Evolutionary conservation across 2,113 vertebrate species (phyloP).

Genomic region (Cnemophilus loriae): DNA sequence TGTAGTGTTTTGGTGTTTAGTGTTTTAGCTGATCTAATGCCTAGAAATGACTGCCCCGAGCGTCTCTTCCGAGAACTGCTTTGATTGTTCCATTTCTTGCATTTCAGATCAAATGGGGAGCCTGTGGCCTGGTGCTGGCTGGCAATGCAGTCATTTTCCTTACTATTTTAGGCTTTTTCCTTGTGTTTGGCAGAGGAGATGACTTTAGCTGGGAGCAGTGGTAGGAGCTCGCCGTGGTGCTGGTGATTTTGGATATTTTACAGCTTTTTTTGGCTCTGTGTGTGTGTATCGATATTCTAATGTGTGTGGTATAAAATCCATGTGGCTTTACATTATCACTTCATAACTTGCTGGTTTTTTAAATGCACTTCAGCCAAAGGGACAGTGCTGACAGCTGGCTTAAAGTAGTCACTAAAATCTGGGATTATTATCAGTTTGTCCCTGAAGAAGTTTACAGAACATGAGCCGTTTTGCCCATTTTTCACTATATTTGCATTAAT

Average conservation of each 20-base stretch:
- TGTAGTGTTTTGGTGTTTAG: neutral
- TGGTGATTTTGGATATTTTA: neutral
- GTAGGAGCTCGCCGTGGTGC: constrained; percentile 65
- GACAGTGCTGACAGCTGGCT: neutral
- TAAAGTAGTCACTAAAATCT: neutral
- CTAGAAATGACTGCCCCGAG: neutral
- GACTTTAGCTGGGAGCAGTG: constrained; percentile 98
- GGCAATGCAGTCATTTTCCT: constrained; percentile 93
- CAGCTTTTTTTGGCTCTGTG: neutral
- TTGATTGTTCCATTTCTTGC: constrained; percentile 55
- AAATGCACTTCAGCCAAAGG: constrained; percentile 22
- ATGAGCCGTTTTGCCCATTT: neutral
- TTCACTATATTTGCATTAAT: neutral
- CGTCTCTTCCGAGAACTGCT: neutral
- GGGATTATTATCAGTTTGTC: neutral
- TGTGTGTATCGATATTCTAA: neutral
- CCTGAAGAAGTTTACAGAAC: neutral
- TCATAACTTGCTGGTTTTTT: neutral
- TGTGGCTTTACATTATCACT: neutral
- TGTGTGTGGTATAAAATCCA: neutral
- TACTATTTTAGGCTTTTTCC: constrained; percentile 93
- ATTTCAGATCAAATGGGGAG: constrained; percentile 92
- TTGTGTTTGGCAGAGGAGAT: constrained; percentile 90
- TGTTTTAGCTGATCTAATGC: neutral
- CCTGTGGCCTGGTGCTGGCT: constrained; percentile 92